A percentile compares a stretch with the other conserved stretches of the same genome.
Conservation (phyloP, 92 coral and sea anemone genomes). For the Siderastrea siderea region DNA sequence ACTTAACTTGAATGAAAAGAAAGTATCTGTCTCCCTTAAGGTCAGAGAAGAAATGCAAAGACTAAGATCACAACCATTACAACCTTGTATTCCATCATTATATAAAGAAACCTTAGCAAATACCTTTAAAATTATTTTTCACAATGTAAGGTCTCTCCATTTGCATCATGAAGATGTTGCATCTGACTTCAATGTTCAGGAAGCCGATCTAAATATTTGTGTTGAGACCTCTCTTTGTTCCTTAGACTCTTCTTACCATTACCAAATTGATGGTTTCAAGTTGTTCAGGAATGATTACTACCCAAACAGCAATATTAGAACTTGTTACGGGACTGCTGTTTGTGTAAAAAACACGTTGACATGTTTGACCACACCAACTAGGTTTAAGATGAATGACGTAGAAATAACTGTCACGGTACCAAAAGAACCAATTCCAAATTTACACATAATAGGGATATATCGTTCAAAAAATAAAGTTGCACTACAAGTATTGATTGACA, state of each 20-base stretch:
- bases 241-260: conserved; percentile 6
- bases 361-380: background rate
- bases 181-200: conserved; percentile 33
- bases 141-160: conserved; percentile 50
- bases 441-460: conserved; percentile 33
- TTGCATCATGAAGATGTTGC: conserved; percentile 15
- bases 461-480: no score
- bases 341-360: background rate
- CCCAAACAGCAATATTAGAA: conserved; percentile 10
- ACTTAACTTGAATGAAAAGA: conserved; percentile 40
- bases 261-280: conserved; percentile 23
- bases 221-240: conserved; percentile 24
- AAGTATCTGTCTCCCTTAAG: conserved; percentile 13
- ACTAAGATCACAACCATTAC: background rate
- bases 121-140: conserved; percentile 7
- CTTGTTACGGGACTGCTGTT: conserved; percentile 37
- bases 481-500: background rate
- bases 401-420: conserved; percentile 24
- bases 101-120: background rate
- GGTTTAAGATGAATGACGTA: conserved; percentile 1
- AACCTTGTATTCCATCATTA: background rate
- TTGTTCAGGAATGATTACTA: conserved; percentile 34
- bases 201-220: conserved; percentile 23
- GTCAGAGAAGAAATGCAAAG: conserved; percentile 35
- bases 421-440: conserved; percentile 25